Percentiles rank a stretch among this genome's conserved stretches.
Evolutionary conservation across 2,113 vertebrate species (phyloP).

Genomic region (Motacilla tschutschensis): DNA sequence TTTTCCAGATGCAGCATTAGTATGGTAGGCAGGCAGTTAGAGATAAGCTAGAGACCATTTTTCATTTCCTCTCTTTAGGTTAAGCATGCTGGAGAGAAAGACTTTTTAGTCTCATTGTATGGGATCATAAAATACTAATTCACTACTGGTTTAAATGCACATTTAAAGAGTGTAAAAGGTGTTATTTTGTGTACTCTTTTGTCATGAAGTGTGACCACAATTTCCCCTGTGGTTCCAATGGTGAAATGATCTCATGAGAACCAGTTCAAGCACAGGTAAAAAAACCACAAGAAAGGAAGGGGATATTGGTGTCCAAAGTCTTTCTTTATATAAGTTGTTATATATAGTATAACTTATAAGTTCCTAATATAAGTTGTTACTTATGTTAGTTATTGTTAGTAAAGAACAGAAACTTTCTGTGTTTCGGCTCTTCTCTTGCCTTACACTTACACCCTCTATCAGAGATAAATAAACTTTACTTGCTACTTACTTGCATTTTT

Average conservation of each 20-base stretch:
- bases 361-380: not conserved
- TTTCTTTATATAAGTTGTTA: not conserved
- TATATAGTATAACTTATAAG: no score
- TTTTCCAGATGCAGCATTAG: not conserved
- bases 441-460: not conserved
- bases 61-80: constrained; percentile 17
- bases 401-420: not conserved
- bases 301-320: not conserved
- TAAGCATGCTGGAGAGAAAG: not conserved
- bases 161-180: not conserved
- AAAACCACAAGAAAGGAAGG: not conserved
- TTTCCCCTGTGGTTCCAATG: not conserved
- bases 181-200: not conserved
- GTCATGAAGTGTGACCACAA: not conserved
- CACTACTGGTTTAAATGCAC: not conserved
- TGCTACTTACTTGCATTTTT: not conserved
- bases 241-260: not conserved
- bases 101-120: not conserved
- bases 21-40: not conserved
- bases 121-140: constrained; percentile 21
- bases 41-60: constrained; percentile 8
- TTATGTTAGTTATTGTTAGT: not conserved
- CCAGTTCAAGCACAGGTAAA: not conserved
- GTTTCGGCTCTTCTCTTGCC: not conserved
- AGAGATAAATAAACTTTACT: not conserved